Evolutionary conservation across 2,888 invertebrate species (phyloP), one percentile per base, ranked within the genome.

Genomic region (Pseudoips prasinana): DNA sequence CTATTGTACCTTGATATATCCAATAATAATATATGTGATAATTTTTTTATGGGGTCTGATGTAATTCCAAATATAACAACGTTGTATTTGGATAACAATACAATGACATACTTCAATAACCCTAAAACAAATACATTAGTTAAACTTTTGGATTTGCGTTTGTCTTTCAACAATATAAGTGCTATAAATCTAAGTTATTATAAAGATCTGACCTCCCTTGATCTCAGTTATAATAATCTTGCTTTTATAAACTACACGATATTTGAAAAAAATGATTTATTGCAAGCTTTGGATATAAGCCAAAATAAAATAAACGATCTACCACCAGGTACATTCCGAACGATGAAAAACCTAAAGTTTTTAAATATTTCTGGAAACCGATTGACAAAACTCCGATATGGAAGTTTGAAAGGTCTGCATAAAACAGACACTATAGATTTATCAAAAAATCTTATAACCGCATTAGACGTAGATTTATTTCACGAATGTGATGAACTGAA

Each of bases 401-500:
- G 87, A 1, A 78, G 67, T 43, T 58, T 87, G 10, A 78, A 65
- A 50, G 87, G 86, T 1, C 57, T 87, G 5, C 66, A 78, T 30
- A 73, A 60, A 46, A 75, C 73, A 0, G 73, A 81, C 57, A 51
- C 71, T 1, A 47, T 87, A 22, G 85, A 87, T 54, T 35, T 87
- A 45, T 85, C 87, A 7, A 69, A 51, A 31, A 87, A 87, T 47
- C 56, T 63, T n/a, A 64, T 87, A 7, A 32, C 44, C 1, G 43
- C 59, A 2, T 39, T 87, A 26, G 84, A 86, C 38, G 73, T 78
- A 0, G 65, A 78, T 33, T 57, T 85, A 10, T 84, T 87, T 30
- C 84, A 86, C 26, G 87, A 84, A 54, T 86, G 86, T 47, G 36
- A 42, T 2, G 73, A 76, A 38, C 54, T 87, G 1, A 73, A 57